A percentile compares a stretch with the other conserved stretches of the same genome.
Evolutionary conservation across 2,888 invertebrate genomes (phyloP).

Genomic region (Arge pagana): DNA sequence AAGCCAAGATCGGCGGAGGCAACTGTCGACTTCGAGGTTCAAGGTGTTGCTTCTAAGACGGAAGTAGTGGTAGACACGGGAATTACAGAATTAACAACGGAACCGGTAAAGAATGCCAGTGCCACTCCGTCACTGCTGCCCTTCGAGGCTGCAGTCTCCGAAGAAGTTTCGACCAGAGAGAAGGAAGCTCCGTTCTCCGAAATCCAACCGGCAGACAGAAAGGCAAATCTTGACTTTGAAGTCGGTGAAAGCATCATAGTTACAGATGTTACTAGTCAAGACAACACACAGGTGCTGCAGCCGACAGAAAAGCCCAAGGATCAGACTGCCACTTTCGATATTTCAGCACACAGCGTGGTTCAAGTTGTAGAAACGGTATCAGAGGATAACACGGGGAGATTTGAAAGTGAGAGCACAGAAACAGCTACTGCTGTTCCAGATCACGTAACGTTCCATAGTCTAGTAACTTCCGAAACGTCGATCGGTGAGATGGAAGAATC

Average conservation of each 20-base stretch:
- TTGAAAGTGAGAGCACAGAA: slow-evolving; percentile 54
- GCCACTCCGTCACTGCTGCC: slow-evolving; percentile 45
- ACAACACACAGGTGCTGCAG: slow-evolving; percentile 44
- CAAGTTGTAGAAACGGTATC: slow-evolving; percentile 50
- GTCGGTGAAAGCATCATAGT: slow-evolving; percentile 46
- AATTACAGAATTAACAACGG: slow-evolving; percentile 35
- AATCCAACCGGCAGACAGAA: slow-evolving; percentile 61
- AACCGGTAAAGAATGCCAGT: slow-evolving; percentile 34
- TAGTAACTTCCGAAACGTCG: slow-evolving; percentile 57
- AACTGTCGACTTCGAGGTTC: slow-evolving; percentile 42
- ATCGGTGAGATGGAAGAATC: slow-evolving; percentile 48
- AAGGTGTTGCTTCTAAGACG: slow-evolving; percentile 44
- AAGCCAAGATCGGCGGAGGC: slow-evolving; percentile 43
- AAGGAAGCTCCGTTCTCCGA: slow-evolving; percentile 54
- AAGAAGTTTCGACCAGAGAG: slow-evolving; percentile 49
- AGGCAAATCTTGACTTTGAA: slow-evolving; percentile 55
- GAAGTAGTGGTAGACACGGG: slow-evolving; percentile 45
- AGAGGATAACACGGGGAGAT: slow-evolving; percentile 44
- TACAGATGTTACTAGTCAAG: slow-evolving; percentile 42
- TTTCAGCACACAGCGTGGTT: slow-evolving; percentile 54
- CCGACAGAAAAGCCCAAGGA: slow-evolving; percentile 43
- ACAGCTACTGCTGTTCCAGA: slow-evolving; percentile 61
- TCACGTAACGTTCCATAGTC: slow-evolving; percentile 62
- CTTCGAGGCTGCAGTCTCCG: slow-evolving; percentile 44
- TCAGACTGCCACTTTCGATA: slow-evolving; percentile 53